A percentile compares a stretch with the other conserved stretches of the same genome.
These are phyloP conservation scores for Drosophila orena DNA, from an alignment of 1,140 invertebrate genomes.

Conservation along the genomic window DNA sequence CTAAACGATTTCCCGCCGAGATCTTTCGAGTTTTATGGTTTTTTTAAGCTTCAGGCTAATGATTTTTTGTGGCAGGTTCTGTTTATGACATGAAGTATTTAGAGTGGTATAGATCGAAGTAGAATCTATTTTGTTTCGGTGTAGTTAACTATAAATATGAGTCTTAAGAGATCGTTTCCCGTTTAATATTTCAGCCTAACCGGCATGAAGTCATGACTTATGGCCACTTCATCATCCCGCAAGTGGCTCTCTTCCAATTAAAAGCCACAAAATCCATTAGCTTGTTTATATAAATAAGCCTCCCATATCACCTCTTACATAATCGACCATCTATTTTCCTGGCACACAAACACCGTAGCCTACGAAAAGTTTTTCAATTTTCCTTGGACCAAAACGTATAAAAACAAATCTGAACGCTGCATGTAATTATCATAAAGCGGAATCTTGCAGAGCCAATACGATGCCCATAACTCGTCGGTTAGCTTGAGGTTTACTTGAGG, in stretches of 20 bases:
- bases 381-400: slow-evolving; percentile 57
- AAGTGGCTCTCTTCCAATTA: slow-evolving; percentile 26
- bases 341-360: slow-evolving; percentile 6
- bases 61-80: slow-evolving; percentile 21
- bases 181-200: background rate
- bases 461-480: slow-evolving; percentile 61
- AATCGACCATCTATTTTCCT: slow-evolving; percentile 67
- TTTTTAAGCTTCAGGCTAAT: background rate
- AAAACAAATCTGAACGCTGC: slow-evolving; percentile 60
- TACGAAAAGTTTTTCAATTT: slow-evolving; percentile 75
- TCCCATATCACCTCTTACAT: slow-evolving; percentile 59
- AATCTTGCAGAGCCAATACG: slow-evolving; percentile 74
- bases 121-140: background rate
- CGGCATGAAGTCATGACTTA: slow-evolving; percentile 8
- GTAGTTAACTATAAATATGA: background rate
- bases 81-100: slow-evolving; percentile 23
- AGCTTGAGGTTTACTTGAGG: slow-evolving; percentile 8
- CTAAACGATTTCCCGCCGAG: slow-evolving; percentile 10
- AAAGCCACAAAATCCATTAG: slow-evolving; percentile 55
- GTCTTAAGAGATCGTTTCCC: background rate
- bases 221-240: slow-evolving; percentile 9
- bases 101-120: background rate
- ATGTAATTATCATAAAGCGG: slow-evolving; percentile 80
- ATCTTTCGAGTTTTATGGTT: slow-evolving; percentile 30
- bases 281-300: slow-evolving; percentile 31